A percentile compares a stretch with the other conserved stretches of the same genome.
Conservation (phyloP, 1,140 invertebrate genomes). For the Polypedilum pembai region DNA sequence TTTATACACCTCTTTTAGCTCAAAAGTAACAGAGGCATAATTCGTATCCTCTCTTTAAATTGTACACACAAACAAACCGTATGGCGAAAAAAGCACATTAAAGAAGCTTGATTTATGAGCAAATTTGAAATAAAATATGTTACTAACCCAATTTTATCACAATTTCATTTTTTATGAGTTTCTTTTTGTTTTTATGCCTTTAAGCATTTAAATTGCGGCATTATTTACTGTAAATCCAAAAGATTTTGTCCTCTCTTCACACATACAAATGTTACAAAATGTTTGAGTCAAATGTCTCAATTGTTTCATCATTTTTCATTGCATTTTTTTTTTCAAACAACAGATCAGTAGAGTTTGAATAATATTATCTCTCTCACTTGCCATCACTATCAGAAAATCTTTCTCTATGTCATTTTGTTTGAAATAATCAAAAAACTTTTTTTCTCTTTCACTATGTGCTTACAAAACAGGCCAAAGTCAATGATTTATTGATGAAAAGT, state of each 20-base stretch:
- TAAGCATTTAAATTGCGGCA: slow-evolving; percentile 1
- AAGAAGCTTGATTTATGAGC: neutral
- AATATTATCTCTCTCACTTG: neutral
- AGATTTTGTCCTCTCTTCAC: neutral
- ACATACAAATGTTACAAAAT: neutral
- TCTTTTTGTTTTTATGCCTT: neutral
- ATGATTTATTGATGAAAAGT: slow-evolving; percentile 18
- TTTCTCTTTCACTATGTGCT: neutral
- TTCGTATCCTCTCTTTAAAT: neutral
- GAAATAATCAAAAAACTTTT: slow-evolving; percentile 10
- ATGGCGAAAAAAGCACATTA: slow-evolving; percentile 11
- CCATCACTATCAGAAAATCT: neutral
- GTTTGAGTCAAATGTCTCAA: neutral
- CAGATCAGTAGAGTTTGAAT: neutral
- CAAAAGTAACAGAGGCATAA: neutral
- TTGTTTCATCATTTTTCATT: slow-evolving; percentile 14
- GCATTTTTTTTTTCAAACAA: neutral
- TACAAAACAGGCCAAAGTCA: neutral
- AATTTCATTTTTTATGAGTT: neutral
- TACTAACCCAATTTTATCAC: slow-evolving; percentile 18
- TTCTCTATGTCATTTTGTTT: neutral
- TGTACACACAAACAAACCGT: neutral
- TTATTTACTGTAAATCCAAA: neutral
- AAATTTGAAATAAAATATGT: slow-evolving; percentile 20
- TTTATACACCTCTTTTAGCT: neutral